Base-by-base conservation (phyloP, 2,888 invertebrate species). In the Ochropacha duplaris region DNA sequence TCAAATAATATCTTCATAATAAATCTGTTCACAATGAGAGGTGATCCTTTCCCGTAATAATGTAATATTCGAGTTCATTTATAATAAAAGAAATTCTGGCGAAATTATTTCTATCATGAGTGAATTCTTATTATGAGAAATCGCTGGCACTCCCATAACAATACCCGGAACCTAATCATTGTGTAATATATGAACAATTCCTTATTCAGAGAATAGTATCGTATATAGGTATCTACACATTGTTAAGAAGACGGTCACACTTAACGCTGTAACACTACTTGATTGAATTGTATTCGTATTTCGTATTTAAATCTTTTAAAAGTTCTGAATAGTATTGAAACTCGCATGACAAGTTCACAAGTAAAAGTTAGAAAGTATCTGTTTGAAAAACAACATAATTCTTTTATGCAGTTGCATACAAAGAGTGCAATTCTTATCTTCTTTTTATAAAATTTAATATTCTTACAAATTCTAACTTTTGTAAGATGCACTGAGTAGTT, bases 151-250 rank as follows among this genome's bases (percentile, higher is more conserved):
- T 55, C 61, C 62, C 57, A 51, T 57, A 60, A 78, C 75, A 76
- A 76, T 76, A 58, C 71, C 44, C 26, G 52, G 69, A 67, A 72
- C 71, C 64, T 76, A 72, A 75, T 76, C 77, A 76, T 73, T 72
- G 72, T 76, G 73, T 70, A 75, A 67, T 69, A 72, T 78, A 69
- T 65, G 78, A 76, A 71, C 68, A 72, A 67, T 73, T 57, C 62
- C 68, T 3, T 65, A 65, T 64, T 69, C 64, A 70, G 55, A 56
- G 16, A 52, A 64, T 64, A 57, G 65, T 65, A 64, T 65, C 68
- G 67, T 61, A n/a, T n/a, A n/a, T n/a, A n/a, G 62, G 8, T 28
- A 24, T 24, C 24, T 24, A 24, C 5, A 24, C 24, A 24, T 24
- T 24, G 24, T 24, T 24, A n/a, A n/a, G n/a, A n/a, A n/a, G n/a